phyloP scores from a whole-genome alignment of 2,888 invertebrate genomes.

The Chrysina gloriosa region DNA sequence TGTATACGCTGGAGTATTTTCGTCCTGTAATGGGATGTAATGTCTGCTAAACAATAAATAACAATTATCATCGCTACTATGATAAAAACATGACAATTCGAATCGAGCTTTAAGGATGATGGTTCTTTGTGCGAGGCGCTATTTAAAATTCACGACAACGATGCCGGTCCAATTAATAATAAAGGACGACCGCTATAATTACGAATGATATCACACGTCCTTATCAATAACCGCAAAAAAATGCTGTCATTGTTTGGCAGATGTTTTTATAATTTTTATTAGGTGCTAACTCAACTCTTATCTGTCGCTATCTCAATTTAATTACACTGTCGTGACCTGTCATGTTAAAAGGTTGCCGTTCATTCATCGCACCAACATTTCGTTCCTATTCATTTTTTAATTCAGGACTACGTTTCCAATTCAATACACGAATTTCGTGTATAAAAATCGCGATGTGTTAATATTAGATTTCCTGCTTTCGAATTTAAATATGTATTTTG shows the following conservation, averaged over 20 bases:
- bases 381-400: not conserved
- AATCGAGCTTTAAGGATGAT: not conserved
- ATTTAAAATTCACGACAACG: not conserved
- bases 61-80: too few relatives aligned
- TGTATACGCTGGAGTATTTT: not conserved
- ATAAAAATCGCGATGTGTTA: too few relatives aligned
- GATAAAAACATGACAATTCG: not conserved
- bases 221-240: slow-evolving; percentile 17
- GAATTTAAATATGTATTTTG: too few relatives aligned
- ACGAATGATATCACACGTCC: not conserved
- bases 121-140: not conserved
- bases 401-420: not conserved
- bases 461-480: too few relatives aligned
- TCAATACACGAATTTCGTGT: too few relatives aligned
- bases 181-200: not conserved
- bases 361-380: too few relatives aligned
- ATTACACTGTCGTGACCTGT: slow-evolving; percentile 7
- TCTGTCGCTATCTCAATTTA: not conserved
- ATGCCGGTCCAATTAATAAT: not conserved
- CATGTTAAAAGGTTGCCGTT: too few relatives aligned
- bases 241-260: slow-evolving; percentile 2
- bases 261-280: slow-evolving; percentile 14
- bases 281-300: not conserved
- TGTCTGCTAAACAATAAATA: not conserved
- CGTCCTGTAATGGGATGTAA: not conserved